Conservation (phyloP, 2,113 vertebrate species). For the Stercorarius parasiticus region DNA sequence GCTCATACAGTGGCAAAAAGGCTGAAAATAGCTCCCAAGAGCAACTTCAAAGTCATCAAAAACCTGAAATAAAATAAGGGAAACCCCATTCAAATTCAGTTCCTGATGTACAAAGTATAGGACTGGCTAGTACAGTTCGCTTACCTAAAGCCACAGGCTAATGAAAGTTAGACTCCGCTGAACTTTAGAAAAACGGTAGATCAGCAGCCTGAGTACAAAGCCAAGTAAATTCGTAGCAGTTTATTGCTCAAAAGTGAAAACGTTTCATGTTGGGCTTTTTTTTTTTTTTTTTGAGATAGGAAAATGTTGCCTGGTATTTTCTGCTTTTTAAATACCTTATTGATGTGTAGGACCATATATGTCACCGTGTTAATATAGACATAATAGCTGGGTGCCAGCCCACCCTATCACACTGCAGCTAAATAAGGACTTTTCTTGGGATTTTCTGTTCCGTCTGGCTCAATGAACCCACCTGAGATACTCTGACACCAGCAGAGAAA, state of each 20-base stretch:
- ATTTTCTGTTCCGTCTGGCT: neutral
- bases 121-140: neutral
- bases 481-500: neutral
- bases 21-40: neutral
- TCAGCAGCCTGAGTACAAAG: neutral
- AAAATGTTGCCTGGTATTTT: neutral
- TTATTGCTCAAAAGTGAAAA: neutral
- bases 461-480: neutral
- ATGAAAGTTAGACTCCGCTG: neutral
- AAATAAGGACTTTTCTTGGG: neutral
- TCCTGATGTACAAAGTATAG: neutral
- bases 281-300: neutral
- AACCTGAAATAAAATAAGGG: neutral
- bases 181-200: neutral
- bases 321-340: neutral
- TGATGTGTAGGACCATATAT: neutral
- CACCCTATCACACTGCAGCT: neutral
- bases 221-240: neutral
- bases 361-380: neutral
- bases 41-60: constrained; percentile 10
- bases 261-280: neutral
- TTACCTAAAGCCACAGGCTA: neutral
- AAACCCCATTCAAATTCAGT: neutral
- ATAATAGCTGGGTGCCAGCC: neutral
- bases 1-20: neutral